Evolutionary conservation across 1,140 invertebrate genomes (phyloP).

Genomic region (Drosophila teissieri): DNA sequence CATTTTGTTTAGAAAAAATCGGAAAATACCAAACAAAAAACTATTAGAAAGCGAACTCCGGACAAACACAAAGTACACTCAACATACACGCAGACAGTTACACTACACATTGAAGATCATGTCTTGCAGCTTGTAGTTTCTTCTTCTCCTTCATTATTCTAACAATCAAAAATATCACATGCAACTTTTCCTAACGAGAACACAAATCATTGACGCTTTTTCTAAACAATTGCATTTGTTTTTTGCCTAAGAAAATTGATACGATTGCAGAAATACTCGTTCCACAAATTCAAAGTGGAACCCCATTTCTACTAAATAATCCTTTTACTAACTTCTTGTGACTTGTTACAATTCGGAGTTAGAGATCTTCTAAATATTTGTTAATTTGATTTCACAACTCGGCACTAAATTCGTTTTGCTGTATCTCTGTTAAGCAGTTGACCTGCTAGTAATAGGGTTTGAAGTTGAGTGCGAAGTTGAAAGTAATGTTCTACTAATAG

Average conservation of each 20-base stretch:
- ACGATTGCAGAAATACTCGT: constrained; percentile 68
- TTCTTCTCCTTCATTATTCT: constrained; percentile 70
- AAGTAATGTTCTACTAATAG: constrained; percentile 48
- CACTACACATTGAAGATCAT: constrained; percentile 32
- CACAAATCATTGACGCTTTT: constrained; percentile 69
- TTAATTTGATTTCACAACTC: constrained; percentile 21
- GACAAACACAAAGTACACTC: constrained; percentile 39
- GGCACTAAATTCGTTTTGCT: constrained; percentile 9
- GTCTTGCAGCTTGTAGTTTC: constrained; percentile 73
- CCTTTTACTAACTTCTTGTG: constrained; percentile 61
- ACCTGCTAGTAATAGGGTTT: constrained; percentile 44
- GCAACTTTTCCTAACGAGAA: constrained; percentile 47
- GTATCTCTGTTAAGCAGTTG: constrained; percentile 51
- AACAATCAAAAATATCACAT: constrained; percentile 48
- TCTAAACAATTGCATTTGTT: constrained; percentile 81
- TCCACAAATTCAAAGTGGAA: constrained; percentile 65
- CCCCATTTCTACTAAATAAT: constrained; percentile 58
- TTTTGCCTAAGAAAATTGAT: constrained; percentile 57
- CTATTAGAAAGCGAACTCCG: constrained; percentile 61
- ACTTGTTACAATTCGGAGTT: constrained; percentile 26
- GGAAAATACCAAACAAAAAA: constrained; percentile 63
- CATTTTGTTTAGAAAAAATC: constrained; percentile 75
- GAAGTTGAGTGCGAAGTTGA: constrained; percentile 11
- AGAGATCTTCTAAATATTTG: constrained; percentile 49
- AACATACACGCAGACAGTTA: constrained; percentile 43